Evolutionary conservation across 2,113 vertebrate genomes (phyloP), one percentile per base, ranked within the genome.

Genomic region (Calidris pugnax): DNA sequence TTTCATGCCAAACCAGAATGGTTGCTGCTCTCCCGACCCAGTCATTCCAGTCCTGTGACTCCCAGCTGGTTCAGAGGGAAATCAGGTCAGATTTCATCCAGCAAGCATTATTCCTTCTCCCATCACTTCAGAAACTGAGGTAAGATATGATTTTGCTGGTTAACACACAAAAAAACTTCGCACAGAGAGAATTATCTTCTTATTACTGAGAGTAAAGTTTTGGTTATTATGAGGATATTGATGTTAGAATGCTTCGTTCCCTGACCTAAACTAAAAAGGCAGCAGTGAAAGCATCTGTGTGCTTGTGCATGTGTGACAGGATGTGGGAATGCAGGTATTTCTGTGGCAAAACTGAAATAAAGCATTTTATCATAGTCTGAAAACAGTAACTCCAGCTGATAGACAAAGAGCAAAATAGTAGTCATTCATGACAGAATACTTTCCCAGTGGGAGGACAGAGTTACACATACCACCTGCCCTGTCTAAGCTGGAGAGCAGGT

Each of bases 1-100:
- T 75, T 85, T 60, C 45, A 57, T 35, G 89, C 71, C 95, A 96
- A 96, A 94, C 69, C 74, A 90, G 62, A 81, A 66, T 27, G 20
- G n/a, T 77, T 55, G 90, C n/a, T 80, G 41, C 26, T 90, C 37
- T 82, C n/a, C 85, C 81, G 48, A 79, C 72, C 43, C 72, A 72
- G 30, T 78, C 73, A 72, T 94, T 92, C 76, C 84, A 89, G 83
- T 63, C 66, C 66, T 62, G 24, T 87, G 81, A 91, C 53, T 90
- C 53, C 53, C 50, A 82, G 45, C 11, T 82, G 10, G 20, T 63
- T 90, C 64, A 74, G n/a, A 86, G 41, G 2, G 5, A 89, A 94
- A 87, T 14, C 39, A 82, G 60, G 87, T 85, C 80, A 91, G 48
- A 82, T 82, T 87, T 82, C 37, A 79, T 18, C 41, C 53, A 89